Evolutionary conservation across 2,797 vertebrate species (phyloP).

Genomic region (Zalophus californianus): DNA sequence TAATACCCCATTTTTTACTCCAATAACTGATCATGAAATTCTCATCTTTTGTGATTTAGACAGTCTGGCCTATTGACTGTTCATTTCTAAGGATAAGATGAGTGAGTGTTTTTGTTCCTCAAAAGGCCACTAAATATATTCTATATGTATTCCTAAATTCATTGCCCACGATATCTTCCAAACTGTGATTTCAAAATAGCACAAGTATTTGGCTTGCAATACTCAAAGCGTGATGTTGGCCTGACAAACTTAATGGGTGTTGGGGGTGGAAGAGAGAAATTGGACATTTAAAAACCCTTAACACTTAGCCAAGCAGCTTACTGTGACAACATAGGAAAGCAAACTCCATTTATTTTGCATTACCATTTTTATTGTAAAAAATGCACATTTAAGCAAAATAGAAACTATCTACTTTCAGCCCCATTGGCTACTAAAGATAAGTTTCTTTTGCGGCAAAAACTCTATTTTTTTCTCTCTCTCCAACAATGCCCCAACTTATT

Average conservation of each 20-base stretch:
- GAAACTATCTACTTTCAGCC: conserved; percentile 82
- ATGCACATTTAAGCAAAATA: conserved; percentile 82
- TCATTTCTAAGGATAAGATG: conserved; percentile 29
- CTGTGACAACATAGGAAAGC: conserved; percentile 79
- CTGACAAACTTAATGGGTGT: conserved; percentile 68
- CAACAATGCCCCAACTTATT: conserved; percentile 59
- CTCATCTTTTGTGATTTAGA: conserved; percentile 23
- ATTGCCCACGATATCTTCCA: conserved; percentile 7
- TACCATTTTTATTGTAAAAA: conserved; percentile 81
- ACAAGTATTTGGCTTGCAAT: conserved; percentile 50
- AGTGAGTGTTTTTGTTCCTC: conserved; percentile 24
- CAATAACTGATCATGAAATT: conserved; percentile 24
- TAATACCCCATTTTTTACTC: neutral
- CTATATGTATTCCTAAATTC: conserved; percentile 43
- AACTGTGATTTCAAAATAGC: conserved; percentile 68
- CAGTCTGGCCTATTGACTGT: neutral
- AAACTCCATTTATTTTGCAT: conserved; percentile 86
- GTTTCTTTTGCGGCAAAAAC: conserved; percentile 70
- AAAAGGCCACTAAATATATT: conserved; percentile 36
- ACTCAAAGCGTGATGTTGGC: conserved; percentile 70
- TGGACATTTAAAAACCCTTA: conserved; percentile 77
- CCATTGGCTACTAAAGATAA: conserved; percentile 80
- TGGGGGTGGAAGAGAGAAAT: conserved; percentile 73
- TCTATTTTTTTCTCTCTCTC: conserved; percentile 57
- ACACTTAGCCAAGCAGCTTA: conserved; percentile 80